Conservation (phyloP, 2,888 invertebrate genomes). For the Dascillus cervinus region DNA sequence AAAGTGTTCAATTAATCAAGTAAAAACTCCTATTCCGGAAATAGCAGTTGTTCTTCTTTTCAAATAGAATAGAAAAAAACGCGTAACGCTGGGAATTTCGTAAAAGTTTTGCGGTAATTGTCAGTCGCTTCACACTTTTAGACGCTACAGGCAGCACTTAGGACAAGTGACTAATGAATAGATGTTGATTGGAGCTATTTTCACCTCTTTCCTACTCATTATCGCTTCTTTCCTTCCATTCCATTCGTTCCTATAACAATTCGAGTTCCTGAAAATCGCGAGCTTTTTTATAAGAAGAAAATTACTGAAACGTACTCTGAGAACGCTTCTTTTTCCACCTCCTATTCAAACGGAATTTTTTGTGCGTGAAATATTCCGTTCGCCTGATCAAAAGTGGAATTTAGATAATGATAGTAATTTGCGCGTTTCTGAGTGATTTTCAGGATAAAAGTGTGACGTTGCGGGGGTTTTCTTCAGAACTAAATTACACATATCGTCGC, state of each 20-base stretch:
- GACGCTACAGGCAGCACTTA: constrained; percentile 14
- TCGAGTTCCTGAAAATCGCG: neutral
- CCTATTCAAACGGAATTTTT: too few species aligned
- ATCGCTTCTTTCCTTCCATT: constrained; percentile 4
- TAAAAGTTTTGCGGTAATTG: constrained; percentile 1
- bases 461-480: too few species aligned
- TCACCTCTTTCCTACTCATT: constrained; percentile 18
- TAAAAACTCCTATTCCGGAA: too few species aligned
- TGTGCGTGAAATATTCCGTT: too few species aligned
- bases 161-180: constrained; percentile 24
- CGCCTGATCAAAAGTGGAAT: too few species aligned
- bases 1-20: too few species aligned
- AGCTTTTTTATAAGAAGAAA: too few species aligned
- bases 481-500: too few species aligned
- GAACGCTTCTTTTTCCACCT: too few species aligned
- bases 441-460: too few species aligned
- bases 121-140: constrained; percentile 12
- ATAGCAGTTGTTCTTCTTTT: too few species aligned
- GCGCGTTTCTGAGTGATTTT: constrained; percentile 19
- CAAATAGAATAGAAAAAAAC: neutral
- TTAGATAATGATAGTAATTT: constrained; percentile 23
- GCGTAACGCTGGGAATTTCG: constrained; percentile 2
- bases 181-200: constrained; percentile 31
- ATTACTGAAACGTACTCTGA: too few species aligned
- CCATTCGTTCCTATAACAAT: constrained; percentile 4